Evolutionary conservation across 2,888 invertebrate genomes (phyloP).

Genomic region (Xestia sexstrigata): DNA sequence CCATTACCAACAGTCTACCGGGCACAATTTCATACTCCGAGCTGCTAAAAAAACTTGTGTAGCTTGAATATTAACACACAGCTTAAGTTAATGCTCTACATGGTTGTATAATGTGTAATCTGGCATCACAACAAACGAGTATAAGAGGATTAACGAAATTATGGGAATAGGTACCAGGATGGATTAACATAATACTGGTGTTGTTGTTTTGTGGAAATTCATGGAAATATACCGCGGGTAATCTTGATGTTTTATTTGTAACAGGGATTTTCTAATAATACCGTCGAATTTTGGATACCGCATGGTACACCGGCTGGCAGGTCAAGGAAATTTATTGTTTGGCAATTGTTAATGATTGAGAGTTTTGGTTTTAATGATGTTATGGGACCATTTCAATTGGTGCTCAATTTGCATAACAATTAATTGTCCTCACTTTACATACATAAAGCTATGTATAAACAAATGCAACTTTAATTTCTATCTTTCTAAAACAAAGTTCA

Average conservation of each 20-base stretch:
- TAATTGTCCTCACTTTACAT: too few relatives aligned
- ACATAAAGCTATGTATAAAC: background rate
- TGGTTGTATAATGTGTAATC: constrained; percentile 15
- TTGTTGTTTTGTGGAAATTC: constrained; percentile 25
- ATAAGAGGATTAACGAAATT: constrained; percentile 30
- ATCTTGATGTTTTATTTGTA: background rate
- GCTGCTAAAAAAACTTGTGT: background rate
- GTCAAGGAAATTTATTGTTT: background rate
- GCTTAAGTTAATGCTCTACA: background rate
- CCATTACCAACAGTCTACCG: background rate
- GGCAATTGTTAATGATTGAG: background rate
- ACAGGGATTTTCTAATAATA: constrained; percentile 5
- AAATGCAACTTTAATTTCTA: background rate
- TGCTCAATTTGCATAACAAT: too few relatives aligned
- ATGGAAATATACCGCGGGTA: background rate
- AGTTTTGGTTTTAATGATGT: too few relatives aligned
- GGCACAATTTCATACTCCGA: background rate
- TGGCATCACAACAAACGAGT: constrained; percentile 11
- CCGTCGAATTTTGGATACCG: background rate
- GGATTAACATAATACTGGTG: constrained; percentile 25
- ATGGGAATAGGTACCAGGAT: constrained; percentile 16
- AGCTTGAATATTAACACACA: background rate
- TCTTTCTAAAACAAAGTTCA: background rate
- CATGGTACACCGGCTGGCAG: background rate
- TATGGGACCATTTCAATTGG: too few relatives aligned